These are phyloP conservation scores for Chloroclystis v-ata DNA, from an alignment of 2,888 invertebrate genomes.

Conservation along the genomic window DNA sequence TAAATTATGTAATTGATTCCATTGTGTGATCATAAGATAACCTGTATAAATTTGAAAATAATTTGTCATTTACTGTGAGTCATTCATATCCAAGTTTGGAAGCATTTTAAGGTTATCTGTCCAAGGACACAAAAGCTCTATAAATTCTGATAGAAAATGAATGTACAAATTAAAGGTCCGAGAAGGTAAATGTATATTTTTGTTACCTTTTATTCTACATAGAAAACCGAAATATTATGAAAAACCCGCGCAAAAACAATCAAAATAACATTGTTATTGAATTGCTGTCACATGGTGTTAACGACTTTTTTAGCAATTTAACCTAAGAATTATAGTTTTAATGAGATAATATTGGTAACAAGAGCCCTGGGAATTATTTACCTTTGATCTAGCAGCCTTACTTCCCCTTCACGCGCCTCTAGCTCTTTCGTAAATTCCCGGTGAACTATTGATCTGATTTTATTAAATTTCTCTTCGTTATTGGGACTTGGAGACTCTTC, in stretches of 20 bases:
- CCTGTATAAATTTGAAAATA: no score
- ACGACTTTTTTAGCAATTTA: constrained; percentile 3
- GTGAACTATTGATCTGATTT: constrained; percentile 80
- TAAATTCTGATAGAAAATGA: neutral
- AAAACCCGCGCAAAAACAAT: constrained; percentile 19
- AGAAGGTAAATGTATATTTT: neutral
- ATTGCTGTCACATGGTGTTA: constrained; percentile 22
- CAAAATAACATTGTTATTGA: constrained; percentile 10
- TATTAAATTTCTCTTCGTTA: constrained; percentile 65
- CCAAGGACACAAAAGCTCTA: constrained; percentile 1
- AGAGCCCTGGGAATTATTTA: constrained; percentile 49
- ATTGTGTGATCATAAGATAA: no score
- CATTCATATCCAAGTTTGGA: neutral
- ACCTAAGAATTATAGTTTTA: neutral
- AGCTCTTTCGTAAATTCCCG: constrained; percentile 86
- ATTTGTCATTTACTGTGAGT: neutral
- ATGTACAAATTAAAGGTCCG: neutral
- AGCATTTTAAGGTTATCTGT: constrained; percentile 14
- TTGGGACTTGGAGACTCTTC: constrained; percentile 41
- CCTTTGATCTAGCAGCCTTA: constrained; percentile 83
- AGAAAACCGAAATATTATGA: no score
- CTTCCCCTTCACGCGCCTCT: constrained; percentile 82
- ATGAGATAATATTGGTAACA: constrained; percentile 1
- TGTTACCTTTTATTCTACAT: neutral
- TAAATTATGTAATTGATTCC: no score